These are phyloP conservation scores for Pinctada fucata DNA, from an alignment of 2,888 invertebrate genomes.

Conservation along the genomic window DNA sequence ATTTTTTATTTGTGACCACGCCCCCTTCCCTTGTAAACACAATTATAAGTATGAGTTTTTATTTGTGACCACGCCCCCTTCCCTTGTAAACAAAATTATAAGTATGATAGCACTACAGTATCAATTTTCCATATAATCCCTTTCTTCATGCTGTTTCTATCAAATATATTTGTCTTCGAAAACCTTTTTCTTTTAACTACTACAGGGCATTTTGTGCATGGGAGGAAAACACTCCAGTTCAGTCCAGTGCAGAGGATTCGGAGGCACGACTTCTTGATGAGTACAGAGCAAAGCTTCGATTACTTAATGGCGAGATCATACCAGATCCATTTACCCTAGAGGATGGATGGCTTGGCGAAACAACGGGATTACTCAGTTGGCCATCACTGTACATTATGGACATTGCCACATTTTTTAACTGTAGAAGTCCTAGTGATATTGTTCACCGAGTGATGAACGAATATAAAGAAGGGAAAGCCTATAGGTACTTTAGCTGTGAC, in stretches of 20 bases:
- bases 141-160: too few species aligned
- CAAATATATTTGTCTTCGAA: not conserved
- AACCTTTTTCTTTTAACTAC: slow-evolving; percentile 4
- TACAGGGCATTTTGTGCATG: slow-evolving; percentile 6
- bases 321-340: slow-evolving; percentile 20
- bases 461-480: slow-evolving; percentile 23
- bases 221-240: slow-evolving; percentile 24
- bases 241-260: not conserved
- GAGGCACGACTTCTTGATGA: slow-evolving; percentile 7
- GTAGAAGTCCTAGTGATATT: slow-evolving; percentile 21
- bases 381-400: slow-evolving; percentile 24
- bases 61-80: too few species aligned
- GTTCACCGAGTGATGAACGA: slow-evolving; percentile 21
- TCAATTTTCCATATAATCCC: too few species aligned
- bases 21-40: too few species aligned
- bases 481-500: slow-evolving; percentile 17
- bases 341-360: slow-evolving; percentile 4
- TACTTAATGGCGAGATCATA: not conserved
- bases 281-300: slow-evolving; percentile 13
- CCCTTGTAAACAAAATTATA: too few species aligned
- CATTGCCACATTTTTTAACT: slow-evolving; percentile 26
- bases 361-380: not conserved
- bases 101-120: too few species aligned
- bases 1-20: too few species aligned
- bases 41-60: too few species aligned